Evolutionary conservation across 64 coral and sea anemone genomes (phyloP).

Genomic region (Hydrozoanthus tunicans): DNA sequence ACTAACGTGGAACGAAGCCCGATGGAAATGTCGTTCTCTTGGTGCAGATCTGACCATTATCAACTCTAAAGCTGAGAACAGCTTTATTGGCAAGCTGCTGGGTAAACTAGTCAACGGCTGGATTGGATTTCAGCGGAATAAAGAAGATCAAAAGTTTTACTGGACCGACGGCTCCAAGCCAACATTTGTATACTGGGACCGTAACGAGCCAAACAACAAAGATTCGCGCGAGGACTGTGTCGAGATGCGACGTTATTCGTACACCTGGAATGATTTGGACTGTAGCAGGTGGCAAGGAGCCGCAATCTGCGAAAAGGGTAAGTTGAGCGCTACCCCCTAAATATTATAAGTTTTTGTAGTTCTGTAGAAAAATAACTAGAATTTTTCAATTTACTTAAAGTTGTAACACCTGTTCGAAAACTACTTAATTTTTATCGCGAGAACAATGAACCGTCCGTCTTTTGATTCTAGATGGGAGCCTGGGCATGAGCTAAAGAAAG

Average conservation of each 20-base stretch:
- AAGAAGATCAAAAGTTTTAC: conserved; percentile 17
- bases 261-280: conserved; percentile 9
- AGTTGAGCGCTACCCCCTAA: background rate
- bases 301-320: conserved; percentile 28
- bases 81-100: background rate
- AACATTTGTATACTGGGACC: background rate
- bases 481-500: too few relatives aligned
- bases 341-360: too few relatives aligned
- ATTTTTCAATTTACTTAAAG: too few relatives aligned
- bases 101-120: background rate
- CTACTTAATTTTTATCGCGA: too few relatives aligned
- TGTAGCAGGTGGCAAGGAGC: background rate
- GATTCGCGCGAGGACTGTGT: background rate
- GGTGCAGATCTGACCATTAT: conserved; percentile 23
- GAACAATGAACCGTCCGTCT: too few relatives aligned
- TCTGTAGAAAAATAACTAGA: too few relatives aligned
- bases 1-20: background rate
- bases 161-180: conserved; percentile 15
- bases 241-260: background rate
- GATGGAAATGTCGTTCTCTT: background rate
- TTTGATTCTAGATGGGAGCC: too few relatives aligned
- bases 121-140: background rate
- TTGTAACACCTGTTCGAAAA: too few relatives aligned
- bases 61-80: background rate
- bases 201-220: background rate